Percentiles rank a stretch among this genome's conserved stretches.
Evolutionary conservation across 2,888 invertebrate genomes (phyloP).

Genomic region (Polietes domitor): DNA sequence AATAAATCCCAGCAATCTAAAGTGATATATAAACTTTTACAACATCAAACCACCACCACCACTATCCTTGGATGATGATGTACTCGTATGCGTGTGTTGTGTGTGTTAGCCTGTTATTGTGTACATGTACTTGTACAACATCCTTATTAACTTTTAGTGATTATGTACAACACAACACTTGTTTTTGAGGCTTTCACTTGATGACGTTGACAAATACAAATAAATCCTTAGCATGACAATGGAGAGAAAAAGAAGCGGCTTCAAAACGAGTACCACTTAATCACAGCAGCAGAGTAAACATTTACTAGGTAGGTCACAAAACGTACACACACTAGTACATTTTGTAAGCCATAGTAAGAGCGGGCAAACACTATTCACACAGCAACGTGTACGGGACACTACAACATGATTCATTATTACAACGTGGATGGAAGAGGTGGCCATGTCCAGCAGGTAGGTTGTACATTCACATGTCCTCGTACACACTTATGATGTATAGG

Average conservation of each 20-base stretch:
- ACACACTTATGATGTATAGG: too few species aligned
- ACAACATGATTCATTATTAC: background rate
- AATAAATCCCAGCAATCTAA: too few species aligned
- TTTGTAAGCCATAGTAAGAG: background rate
- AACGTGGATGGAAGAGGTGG: background rate
- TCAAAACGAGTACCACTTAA: background rate
- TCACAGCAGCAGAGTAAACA: background rate
- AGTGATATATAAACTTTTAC: too few species aligned
- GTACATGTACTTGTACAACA: background rate
- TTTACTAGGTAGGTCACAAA: conserved; percentile 1
- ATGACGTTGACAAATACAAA: conserved; percentile 43
- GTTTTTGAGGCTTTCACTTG: conserved; percentile 26
- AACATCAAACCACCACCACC: too few species aligned
- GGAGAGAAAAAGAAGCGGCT: too few species aligned
- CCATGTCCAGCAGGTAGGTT: too few species aligned
- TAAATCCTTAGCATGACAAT: conserved; percentile 30
- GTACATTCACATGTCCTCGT: too few species aligned
- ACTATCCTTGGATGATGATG: too few species aligned
- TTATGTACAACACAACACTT: background rate
- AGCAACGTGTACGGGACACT: background rate
- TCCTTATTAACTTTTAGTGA: background rate
- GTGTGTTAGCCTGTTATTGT: background rate
- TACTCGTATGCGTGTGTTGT: too few species aligned
- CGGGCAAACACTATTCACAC: background rate
- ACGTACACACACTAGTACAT: background rate